A percentile compares a stretch with the other conserved stretches of the same genome.
phyloP scores from a whole-genome alignment of 1,140 invertebrate genomes.

The Belonocnema kinseyi region DNA sequence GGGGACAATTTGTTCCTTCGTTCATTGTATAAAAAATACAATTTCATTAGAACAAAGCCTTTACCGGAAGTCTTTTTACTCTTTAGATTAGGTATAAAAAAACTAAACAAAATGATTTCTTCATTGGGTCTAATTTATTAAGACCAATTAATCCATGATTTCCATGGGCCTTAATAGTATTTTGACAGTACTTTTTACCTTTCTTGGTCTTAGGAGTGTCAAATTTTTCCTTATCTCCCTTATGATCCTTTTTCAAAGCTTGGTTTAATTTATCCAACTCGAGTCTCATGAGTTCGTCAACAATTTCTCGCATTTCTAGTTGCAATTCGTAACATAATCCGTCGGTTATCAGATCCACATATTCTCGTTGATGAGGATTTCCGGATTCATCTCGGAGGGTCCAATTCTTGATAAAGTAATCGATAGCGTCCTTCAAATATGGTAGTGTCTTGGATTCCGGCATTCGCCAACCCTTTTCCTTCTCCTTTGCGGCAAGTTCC shows the following conservation, averaged over 20 bases:
- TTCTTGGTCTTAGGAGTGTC: conserved; percentile 62
- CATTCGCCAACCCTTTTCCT: conserved; percentile 57
- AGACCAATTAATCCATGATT: too few species aligned
- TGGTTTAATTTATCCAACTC: conserved; percentile 76
- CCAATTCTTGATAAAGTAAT: conserved; percentile 74
- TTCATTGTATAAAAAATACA: too few species aligned
- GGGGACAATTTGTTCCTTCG: too few species aligned
- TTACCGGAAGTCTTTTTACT: too few species aligned
- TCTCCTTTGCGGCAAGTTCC: conserved; percentile 23
- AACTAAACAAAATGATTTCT: too few species aligned
- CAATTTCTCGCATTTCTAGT: conserved; percentile 73
- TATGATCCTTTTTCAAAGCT: conserved; percentile 73
- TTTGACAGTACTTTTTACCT: conserved; percentile 36
- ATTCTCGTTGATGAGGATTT: conserved; percentile 70
- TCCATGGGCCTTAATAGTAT: too few species aligned
- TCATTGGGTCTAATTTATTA: too few species aligned
- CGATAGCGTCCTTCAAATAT: conserved; percentile 60
- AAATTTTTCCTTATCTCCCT: conserved; percentile 60
- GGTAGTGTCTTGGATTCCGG: conserved; percentile 61
- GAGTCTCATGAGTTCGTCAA: conserved; percentile 78
- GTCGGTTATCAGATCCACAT: conserved; percentile 75
- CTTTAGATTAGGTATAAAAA: too few species aligned
- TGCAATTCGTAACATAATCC: conserved; percentile 76
- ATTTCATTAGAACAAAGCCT: too few species aligned
- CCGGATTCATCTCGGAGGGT: conserved; percentile 64